A percentile compares a stretch with the other conserved stretches of the same genome.
phyloP scores from a whole-genome alignment of 2,113 vertebrate genomes.

The Ploceus nigricollis region DNA sequence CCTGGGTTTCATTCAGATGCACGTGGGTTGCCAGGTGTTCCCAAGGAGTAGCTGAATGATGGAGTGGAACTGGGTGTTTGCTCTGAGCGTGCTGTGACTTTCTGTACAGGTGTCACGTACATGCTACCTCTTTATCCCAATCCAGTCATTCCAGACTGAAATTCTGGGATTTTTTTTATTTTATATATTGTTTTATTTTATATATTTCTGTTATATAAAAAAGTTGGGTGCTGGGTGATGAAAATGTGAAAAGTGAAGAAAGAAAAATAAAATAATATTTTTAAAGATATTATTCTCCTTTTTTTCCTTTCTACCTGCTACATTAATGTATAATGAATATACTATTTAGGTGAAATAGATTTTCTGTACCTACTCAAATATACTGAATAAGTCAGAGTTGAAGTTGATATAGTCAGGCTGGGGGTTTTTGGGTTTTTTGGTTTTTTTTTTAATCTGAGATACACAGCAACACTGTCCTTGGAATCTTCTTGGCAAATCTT shows the following conservation, averaged over 20 bases:
- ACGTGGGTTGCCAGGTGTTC: not conserved
- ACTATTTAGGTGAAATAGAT: not conserved
- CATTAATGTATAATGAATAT: not conserved
- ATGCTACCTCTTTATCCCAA: not conserved
- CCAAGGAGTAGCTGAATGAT: fast-evolving
- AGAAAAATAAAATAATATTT: not conserved
- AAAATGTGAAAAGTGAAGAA: not conserved
- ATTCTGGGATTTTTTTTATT: not conserved
- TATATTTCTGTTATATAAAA: not conserved
- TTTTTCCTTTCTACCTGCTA: not conserved
- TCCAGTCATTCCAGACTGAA: not conserved
- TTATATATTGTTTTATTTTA: not conserved
- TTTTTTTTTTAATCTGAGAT: not conserved
- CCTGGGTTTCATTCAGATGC: not conserved
- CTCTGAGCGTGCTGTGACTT: fast-evolving
- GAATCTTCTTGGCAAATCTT: not conserved
- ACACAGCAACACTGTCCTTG: not conserved
- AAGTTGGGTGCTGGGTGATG: fast-evolving
- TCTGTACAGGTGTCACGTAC: not conserved
- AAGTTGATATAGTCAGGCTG: not conserved
- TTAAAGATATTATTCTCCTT: not conserved
- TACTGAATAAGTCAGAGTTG: not conserved
- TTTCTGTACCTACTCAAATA: not conserved
- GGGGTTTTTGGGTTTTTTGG: too few relatives aligned
- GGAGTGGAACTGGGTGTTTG: not conserved